phyloP scores from a whole-genome alignment of 2,888 invertebrate genomes.

The Plagodis pulveraria region DNA sequence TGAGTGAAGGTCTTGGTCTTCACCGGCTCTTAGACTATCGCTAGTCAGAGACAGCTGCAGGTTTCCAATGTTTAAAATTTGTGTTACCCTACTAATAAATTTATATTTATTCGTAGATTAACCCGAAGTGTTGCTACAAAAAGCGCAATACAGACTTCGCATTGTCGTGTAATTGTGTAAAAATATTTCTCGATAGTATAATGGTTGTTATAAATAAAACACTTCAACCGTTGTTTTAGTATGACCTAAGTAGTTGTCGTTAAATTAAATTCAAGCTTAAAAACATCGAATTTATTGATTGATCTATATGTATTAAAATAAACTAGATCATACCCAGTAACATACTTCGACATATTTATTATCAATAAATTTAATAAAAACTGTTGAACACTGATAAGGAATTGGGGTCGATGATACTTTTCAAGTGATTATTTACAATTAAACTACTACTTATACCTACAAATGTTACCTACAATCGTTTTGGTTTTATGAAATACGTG shows the following conservation, averaged over 20 bases:
- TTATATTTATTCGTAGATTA: too few relatives aligned
- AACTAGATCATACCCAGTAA: slow-evolving; percentile 23
- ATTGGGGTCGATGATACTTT: slow-evolving; percentile 34
- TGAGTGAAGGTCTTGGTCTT: too few relatives aligned
- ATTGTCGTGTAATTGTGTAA: slow-evolving; percentile 4
- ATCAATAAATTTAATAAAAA: slow-evolving; percentile 27
- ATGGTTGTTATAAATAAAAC: too few relatives aligned
- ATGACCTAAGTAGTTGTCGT: too few relatives aligned
- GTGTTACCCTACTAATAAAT: too few relatives aligned
- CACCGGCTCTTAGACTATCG: too few relatives aligned
- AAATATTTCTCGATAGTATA: not conserved
- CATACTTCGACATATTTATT: slow-evolving; percentile 3
- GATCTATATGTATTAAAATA: not conserved
- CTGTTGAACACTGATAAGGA: slow-evolving; percentile 15
- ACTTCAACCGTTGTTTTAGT: too few relatives aligned
- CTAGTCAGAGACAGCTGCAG: too few relatives aligned
- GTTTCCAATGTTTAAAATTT: too few relatives aligned
- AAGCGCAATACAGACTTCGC: slow-evolving; percentile 7
- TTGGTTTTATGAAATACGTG: not conserved
- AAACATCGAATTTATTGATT: not conserved
- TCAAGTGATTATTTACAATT: slow-evolving; percentile 12
- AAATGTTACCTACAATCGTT: not conserved
- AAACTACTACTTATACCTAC: too few relatives aligned
- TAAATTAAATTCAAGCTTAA: too few relatives aligned
- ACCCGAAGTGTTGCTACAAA: slow-evolving; percentile 8